Conservation (phyloP, 2,888 invertebrate species). For the Villa cingulata region DNA sequence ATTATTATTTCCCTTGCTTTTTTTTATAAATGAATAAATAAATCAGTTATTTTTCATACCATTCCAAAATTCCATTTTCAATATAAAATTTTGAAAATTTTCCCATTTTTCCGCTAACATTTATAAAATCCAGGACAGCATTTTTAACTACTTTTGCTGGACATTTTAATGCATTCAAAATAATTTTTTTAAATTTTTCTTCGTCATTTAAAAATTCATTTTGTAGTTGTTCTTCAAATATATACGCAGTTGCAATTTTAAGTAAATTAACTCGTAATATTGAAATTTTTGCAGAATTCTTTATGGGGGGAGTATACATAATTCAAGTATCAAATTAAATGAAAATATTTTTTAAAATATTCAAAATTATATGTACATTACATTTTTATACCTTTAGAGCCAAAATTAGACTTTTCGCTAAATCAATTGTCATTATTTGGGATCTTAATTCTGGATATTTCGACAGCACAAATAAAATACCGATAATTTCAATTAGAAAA, state of each 20-base stretch:
- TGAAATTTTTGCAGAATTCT: conserved; percentile 7
- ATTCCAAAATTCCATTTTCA: conserved; percentile 24
- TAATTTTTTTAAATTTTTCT: conserved; percentile 20
- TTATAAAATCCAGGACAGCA: conserved; percentile 27
- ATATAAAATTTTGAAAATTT: conserved; percentile 23
- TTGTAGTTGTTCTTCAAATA: conserved; percentile 21
- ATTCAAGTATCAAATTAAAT: too few relatives aligned
- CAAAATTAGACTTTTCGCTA: conserved; percentile 1
- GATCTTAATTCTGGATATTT: conserved; percentile 6
- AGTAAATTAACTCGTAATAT: conserved; percentile 10
- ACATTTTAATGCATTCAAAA: conserved; percentile 24
- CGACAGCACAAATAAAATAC: conserved; percentile 5
- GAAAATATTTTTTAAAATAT: not conserved
- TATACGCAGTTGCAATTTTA: conserved; percentile 9
- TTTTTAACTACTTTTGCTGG: conserved; percentile 25
- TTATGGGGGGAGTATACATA: not conserved
- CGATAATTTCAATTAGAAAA: conserved; percentile 1
- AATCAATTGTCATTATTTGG: conserved; percentile 1
- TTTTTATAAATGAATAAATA: too few relatives aligned
- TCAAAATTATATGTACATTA: not conserved
- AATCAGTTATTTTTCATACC: conserved; percentile 12
- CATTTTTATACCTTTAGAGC: conserved; percentile 7
- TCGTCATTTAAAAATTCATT: conserved; percentile 13
- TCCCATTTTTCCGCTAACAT: conserved; percentile 25
- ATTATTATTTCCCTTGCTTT: too few relatives aligned